Evolutionary conservation across 2,888 invertebrate genomes (phyloP), one percentile per base, ranked within the genome.

Genomic region (Stenodema calcarata): DNA sequence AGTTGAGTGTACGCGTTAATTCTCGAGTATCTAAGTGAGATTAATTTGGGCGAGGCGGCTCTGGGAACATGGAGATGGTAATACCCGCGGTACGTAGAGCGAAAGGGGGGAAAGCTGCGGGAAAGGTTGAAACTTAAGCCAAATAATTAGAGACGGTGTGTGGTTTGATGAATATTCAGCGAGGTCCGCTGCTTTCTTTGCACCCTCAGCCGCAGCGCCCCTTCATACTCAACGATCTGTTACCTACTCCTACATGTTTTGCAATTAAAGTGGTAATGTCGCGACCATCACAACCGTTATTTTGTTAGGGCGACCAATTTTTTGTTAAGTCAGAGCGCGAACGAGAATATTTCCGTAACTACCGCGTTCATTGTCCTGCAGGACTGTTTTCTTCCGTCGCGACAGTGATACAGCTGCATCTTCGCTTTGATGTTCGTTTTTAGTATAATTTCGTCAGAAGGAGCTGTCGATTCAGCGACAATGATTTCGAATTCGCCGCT

Each of bases 121-220:
- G 54, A 80, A 82, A 69, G 70, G 62, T 70, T 47, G 35, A 78
- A 86, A 76, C 86, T 54, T 76, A 42, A 62, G 54, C 76, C 86
- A 86, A 78, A 86, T 86, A 86, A 86, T 86, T 86, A 76, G 86
- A 86, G 70, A 78, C 78, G 76, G 86, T 76, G 42, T 70, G 82
- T 82, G 82, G 69, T 76, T 78, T 62, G 86, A 78, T 86, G 86
- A 86, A 86, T 86, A 86, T 86, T 86, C 86, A 86, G 44, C 7
- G 62, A 0, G 62, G 62, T 23, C 62, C 62, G 47, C 14, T 9
- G 62, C 62, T 62, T 62, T 78, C 78, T 78, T 42, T 78, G 35
- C 42, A 75, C 75, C 41, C 35, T 23, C 27, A 12, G 42, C 41
- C 35, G 3, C 27, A 12, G 42, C 78, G 14, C 27, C 28, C 47